Conservation (phyloP, 1,140 invertebrate species). For the Muscidifurax raptorellus region DNA sequence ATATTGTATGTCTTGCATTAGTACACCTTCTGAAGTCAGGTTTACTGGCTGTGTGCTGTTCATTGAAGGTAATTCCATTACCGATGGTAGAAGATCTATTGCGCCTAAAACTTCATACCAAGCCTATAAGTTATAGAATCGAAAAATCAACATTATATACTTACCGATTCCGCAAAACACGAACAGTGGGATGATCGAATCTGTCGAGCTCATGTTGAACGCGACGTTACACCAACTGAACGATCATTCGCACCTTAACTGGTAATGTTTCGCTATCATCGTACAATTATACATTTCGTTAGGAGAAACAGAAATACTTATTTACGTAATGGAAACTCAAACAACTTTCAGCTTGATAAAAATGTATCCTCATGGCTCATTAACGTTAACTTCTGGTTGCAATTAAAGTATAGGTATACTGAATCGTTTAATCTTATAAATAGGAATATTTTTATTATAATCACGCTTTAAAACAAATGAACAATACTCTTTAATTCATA, state of each 20-base stretch:
- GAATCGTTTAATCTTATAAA: background rate
- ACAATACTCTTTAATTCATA: background rate
- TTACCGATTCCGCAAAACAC: background rate
- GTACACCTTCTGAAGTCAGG: background rate
- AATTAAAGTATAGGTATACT: too few relatives aligned
- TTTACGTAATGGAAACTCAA: too few relatives aligned
- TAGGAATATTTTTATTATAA: background rate
- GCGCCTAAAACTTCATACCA: too few relatives aligned
- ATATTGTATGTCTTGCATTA: background rate
- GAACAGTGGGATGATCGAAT: background rate
- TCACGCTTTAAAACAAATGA: too few relatives aligned
- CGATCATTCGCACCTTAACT: background rate
- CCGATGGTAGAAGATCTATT: too few relatives aligned
- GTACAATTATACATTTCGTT: background rate
- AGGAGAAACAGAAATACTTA: too few relatives aligned
- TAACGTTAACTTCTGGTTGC: too few relatives aligned
- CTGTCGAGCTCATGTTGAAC: background rate
- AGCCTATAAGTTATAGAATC: too few relatives aligned
- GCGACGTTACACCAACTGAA: too few relatives aligned
- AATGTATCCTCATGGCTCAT: too few relatives aligned
- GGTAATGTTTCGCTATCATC: background rate
- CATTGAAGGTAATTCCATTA: background rate
- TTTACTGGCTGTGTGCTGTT: background rate
- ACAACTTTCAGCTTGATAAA: too few relatives aligned
- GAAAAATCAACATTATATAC: background rate